Evolutionary conservation across 2,113 vertebrate genomes (phyloP), one percentile per base, ranked within the genome.

Genomic region (Phycodurus eques): DNA sequence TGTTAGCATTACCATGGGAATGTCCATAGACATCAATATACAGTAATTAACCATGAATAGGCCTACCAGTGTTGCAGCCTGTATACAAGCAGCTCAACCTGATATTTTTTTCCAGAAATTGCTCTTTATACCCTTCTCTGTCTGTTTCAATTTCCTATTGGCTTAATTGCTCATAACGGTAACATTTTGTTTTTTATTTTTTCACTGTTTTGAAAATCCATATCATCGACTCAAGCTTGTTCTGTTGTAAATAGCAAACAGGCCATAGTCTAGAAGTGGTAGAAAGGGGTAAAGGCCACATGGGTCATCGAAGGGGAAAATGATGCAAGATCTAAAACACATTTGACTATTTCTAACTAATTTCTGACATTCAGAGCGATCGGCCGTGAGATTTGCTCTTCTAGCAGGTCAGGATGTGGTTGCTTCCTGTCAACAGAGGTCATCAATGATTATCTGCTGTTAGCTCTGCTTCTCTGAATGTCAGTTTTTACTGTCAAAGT

Each of bases 241-340:
- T 91, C 90, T 90, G 89, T 91, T 95, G 90, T 82, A 79, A 67
- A 53, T 49, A 59, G 43, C 74, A 44, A 57, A 57, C 47, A 62
- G 20, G 65, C 75, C 68, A 70, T 43, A 64, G 7, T 62, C 27
- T 27, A 74, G 27, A 73, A 42, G 53, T 44, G 33, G 47, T 66
- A 20, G 19, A 66, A 39, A 44, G 7, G 53, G 5, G 8, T 56
- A 19, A 70, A 46, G n/a, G 2, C 27, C 9, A 3, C 35, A 22
- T 31, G 11, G 27, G 67, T 78, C 74, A 76, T 15, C 17, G 15
- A n/a, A 65, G 8, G 10, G 7, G 8, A 72, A 71, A 74, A 83
- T 68, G 19, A 60, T 5, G 62, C 35, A 65, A 67, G 70, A 75
- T 75, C 60, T 69, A 13, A 60, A 80, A 79, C 59, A 53, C 2